These are phyloP conservation scores for Pagetopsis macropterus DNA, from an alignment of 2,797 vertebrate genomes.

Conservation along the genomic window DNA sequence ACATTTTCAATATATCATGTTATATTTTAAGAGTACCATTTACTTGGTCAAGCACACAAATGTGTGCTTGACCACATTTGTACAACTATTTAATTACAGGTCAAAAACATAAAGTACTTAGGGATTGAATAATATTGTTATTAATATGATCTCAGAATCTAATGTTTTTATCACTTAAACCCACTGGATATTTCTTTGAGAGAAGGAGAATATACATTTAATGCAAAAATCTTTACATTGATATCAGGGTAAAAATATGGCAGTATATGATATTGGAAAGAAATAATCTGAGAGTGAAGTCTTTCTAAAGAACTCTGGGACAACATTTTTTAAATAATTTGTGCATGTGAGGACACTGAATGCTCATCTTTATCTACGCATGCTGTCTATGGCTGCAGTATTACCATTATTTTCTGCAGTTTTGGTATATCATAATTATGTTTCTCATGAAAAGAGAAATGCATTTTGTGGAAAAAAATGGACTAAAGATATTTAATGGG, in stretches of 20 bases:
- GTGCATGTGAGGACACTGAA: background rate
- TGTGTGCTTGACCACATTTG: background rate
- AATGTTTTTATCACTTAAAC: background rate
- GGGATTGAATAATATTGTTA: background rate
- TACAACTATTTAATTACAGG: background rate
- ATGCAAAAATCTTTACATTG: background rate
- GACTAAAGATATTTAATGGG: constrained; percentile 12
- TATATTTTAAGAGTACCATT: background rate
- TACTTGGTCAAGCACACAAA: too few species aligned
- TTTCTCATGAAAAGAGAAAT: background rate
- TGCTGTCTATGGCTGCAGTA: background rate
- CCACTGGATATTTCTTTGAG: background rate
- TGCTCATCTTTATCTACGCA: background rate
- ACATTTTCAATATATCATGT: background rate
- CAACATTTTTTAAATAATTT: background rate
- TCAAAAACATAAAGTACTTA: background rate
- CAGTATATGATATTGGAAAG: background rate
- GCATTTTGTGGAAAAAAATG: background rate
- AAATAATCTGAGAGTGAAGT: background rate
- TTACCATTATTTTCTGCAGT: background rate
- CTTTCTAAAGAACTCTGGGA: background rate
- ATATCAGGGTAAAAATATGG: background rate
- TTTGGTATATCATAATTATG: background rate
- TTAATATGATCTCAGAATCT: background rate
- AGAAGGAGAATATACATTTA: background rate